Conservation (phyloP, 1,140 invertebrate species). For the Hylaeus volcanicus region DNA sequence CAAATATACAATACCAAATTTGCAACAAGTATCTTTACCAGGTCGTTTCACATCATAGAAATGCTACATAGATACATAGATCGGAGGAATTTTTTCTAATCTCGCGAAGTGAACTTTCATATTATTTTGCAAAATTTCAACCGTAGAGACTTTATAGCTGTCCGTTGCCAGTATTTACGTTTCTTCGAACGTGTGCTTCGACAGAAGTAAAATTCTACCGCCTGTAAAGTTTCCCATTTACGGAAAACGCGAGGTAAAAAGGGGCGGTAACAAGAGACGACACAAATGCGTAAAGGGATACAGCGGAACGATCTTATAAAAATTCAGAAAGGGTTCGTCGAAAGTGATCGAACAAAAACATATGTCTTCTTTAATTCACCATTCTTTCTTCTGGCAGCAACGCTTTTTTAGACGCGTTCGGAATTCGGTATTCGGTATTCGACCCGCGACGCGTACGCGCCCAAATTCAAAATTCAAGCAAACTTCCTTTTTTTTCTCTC, state of each 20-base stretch:
- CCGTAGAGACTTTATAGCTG: not conserved
- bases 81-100: too few relatives aligned
- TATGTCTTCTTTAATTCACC: constrained; percentile 27
- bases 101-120: too few relatives aligned
- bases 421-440: not conserved
- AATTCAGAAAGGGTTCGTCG: constrained; percentile 8
- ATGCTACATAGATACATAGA: too few relatives aligned
- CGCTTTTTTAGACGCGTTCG: not conserved
- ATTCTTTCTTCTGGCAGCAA: not conserved
- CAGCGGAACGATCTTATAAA: constrained; percentile 14
- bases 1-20: too few relatives aligned
- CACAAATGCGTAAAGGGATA: not conserved
- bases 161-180: not conserved
- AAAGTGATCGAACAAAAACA: constrained; percentile 30
- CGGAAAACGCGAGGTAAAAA: not conserved
- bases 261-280: not conserved
- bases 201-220: not conserved
- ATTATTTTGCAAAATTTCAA: not conserved
- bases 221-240: not conserved
- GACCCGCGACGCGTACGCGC: not conserved
- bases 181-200: not conserved
- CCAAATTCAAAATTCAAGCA: constrained; percentile 17
- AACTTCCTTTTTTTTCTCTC: not conserved
- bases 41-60: not conserved
- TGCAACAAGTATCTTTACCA: not conserved